Evolutionary conservation across 2,888 invertebrate genomes (phyloP).

Genomic region (Rhagonycha fulva): DNA sequence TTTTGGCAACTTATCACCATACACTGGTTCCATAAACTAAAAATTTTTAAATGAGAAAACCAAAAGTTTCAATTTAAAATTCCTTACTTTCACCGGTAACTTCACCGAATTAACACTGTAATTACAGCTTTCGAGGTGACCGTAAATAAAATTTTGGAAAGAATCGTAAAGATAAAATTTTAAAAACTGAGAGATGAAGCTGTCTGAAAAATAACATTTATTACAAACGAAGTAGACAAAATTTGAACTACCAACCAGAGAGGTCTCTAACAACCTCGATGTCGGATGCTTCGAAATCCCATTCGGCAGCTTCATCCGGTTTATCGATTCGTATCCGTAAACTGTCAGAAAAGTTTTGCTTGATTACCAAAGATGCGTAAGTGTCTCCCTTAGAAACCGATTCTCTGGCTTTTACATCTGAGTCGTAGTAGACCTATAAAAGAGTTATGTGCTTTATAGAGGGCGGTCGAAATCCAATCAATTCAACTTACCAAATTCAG

Average conservation of each 20-base stretch:
- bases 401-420: slow-evolving; percentile 64
- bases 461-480: slow-evolving; percentile 78
- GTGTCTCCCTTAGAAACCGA: slow-evolving; percentile 73
- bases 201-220: slow-evolving; percentile 64
- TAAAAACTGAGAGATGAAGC: slow-evolving; percentile 83
- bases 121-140: slow-evolving; percentile 66
- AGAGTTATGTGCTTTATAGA: slow-evolving; percentile 53
- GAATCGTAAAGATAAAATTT: slow-evolving; percentile 73
- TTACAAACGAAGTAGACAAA: neutral
- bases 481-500: slow-evolving; percentile 70
- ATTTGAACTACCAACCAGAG: slow-evolving; percentile 68
- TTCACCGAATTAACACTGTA: slow-evolving; percentile 65
- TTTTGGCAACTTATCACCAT: slow-evolving; percentile 75
- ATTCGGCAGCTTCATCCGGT: slow-evolving; percentile 60
- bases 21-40: slow-evolving; percentile 74
- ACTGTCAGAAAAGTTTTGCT: slow-evolving; percentile 71
- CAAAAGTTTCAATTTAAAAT: neutral
- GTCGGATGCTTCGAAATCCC: slow-evolving; percentile 65
- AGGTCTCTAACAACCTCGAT: slow-evolving; percentile 79
- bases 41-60: slow-evolving; percentile 34
- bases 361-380: slow-evolving; percentile 70
- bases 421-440: slow-evolving; percentile 54
- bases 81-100: slow-evolving; percentile 65
- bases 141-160: slow-evolving; percentile 72
- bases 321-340: slow-evolving; percentile 60